Percentiles rank a stretch among this genome's conserved stretches.
Evolutionary conservation across 2,797 vertebrate species (phyloP).

Genomic region (Channallabes apus): DNA sequence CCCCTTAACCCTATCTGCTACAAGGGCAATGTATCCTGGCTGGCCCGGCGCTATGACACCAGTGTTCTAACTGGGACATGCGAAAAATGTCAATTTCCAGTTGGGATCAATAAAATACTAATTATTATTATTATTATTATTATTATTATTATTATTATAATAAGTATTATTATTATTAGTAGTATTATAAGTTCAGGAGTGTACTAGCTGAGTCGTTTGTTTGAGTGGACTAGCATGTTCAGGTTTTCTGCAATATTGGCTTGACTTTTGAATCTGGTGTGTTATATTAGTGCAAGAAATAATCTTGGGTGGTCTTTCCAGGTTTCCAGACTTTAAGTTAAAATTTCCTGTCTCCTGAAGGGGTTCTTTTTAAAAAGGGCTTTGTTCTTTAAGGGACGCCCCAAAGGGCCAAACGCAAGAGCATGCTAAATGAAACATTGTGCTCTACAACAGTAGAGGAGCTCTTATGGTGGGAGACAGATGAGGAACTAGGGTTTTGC

Average conservation of each 20-base stretch:
- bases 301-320: neutral
- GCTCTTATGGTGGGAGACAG: neutral
- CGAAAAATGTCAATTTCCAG: too few relatives aligned
- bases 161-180: too few relatives aligned
- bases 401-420: neutral
- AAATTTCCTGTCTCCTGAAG: neutral
- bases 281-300: neutral
- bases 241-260: neutral
- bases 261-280: neutral
- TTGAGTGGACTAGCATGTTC: too few relatives aligned
- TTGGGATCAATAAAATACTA: too few relatives aligned
- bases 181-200: too few relatives aligned
- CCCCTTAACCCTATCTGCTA: too few relatives aligned
- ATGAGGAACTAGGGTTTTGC: neutral
- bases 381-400: neutral
- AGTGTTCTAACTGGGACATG: too few relatives aligned
- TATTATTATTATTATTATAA: too few relatives aligned
- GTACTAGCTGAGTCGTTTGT: too few relatives aligned
- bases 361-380: neutral
- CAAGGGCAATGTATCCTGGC: too few relatives aligned
- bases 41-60: too few relatives aligned
- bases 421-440: neutral
- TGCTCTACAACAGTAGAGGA: neutral
- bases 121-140: too few relatives aligned
- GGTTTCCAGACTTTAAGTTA: neutral